These are phyloP conservation scores for Muscicapa comitata DNA, from an alignment of 2,797 vertebrate genomes.

Conservation along the genomic window DNA sequence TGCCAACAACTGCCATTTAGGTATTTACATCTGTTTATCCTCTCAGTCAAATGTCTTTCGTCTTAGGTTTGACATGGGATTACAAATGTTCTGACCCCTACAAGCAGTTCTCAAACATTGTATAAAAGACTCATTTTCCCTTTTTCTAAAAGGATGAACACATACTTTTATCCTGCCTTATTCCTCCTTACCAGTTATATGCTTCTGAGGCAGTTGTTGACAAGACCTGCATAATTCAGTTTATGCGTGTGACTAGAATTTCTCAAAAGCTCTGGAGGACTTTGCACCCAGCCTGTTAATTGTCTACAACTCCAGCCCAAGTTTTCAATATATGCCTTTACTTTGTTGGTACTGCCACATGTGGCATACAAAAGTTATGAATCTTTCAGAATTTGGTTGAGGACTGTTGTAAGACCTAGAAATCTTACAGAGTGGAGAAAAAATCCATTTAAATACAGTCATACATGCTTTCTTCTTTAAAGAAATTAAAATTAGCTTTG, in stretches of 20 bases:
- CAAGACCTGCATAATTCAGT: constrained; percentile 71
- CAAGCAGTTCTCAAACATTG: constrained; percentile 50
- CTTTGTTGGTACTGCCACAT: background rate
- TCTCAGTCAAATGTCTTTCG: constrained; percentile 73
- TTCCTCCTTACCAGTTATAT: constrained; percentile 46
- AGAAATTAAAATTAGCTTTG: background rate
- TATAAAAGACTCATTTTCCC: constrained; percentile 57
- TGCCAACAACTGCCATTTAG: constrained; percentile 72
- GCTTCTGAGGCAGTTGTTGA: constrained; percentile 62
- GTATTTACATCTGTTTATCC: constrained; percentile 81
- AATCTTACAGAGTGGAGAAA: background rate
- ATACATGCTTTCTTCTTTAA: background rate
- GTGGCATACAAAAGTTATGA: background rate
- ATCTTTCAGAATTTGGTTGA: background rate
- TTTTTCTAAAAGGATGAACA: constrained; percentile 64
- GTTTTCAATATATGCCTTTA: background rate
- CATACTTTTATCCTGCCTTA: constrained; percentile 57
- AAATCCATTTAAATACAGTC: background rate
- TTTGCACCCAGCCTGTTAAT: constrained; percentile 11
- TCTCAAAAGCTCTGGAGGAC: background rate
- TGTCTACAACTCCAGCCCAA: background rate
- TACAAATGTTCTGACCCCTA: constrained; percentile 72
- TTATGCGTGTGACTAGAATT: constrained; percentile 57
- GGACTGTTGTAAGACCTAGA: background rate
- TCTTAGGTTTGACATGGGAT: constrained; percentile 65